phyloP scores from a whole-genome alignment of 1,140 invertebrate species.

The Cydia strobilella region DNA sequence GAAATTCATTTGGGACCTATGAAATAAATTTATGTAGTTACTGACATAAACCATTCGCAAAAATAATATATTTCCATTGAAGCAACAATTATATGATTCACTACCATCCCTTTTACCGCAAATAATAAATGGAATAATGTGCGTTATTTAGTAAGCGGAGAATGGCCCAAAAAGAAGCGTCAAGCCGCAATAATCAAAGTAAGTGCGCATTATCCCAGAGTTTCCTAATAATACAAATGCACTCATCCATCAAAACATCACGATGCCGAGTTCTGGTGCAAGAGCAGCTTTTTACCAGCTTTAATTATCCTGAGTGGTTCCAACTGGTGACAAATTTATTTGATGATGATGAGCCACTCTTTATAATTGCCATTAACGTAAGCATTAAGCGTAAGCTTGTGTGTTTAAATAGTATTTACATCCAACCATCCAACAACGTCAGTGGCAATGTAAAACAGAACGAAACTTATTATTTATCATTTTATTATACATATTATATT shows the following conservation, averaged over 20 bases:
- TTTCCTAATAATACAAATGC: constrained; percentile 32
- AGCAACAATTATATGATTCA: background rate
- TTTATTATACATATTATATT: too few relatives aligned
- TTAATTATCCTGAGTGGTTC: constrained; percentile 14
- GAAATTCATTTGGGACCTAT: too few relatives aligned
- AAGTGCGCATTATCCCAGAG: constrained; percentile 24
- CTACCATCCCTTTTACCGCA: background rate
- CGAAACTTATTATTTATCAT: too few relatives aligned
- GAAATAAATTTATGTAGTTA: too few relatives aligned
- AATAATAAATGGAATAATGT: constrained; percentile 17
- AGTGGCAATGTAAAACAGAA: too few relatives aligned
- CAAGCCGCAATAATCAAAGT: constrained; percentile 24
- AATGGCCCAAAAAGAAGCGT: constrained; percentile 11
- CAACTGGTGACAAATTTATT: constrained; percentile 23
- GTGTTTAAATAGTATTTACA: too few relatives aligned
- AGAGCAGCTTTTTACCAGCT: constrained; percentile 18
- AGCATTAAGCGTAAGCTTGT: too few relatives aligned
- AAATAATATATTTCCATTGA: background rate
- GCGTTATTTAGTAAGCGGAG: background rate
- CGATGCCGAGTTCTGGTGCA: constrained; percentile 19
- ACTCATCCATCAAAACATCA: constrained; percentile 33
- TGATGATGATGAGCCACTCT: constrained; percentile 19
- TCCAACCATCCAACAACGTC: too few relatives aligned
- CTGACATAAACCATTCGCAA: too few relatives aligned
- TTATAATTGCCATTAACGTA: background rate